Base-by-base conservation (phyloP, 2,888 invertebrate species). In the Furcula furcula region DNA sequence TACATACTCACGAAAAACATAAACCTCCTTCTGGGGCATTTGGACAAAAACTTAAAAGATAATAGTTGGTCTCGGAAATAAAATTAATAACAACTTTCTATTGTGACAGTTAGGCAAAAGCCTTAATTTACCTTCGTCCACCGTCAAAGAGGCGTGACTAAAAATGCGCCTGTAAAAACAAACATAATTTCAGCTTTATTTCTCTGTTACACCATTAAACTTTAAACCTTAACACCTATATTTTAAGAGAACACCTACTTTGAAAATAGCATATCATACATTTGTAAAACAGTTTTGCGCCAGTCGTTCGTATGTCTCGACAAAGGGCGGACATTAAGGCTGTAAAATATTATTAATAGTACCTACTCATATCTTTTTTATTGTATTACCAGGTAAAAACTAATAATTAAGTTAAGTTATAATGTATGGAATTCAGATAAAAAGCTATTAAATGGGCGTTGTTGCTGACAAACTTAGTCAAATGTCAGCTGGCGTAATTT, bases 51-150 rank as follows among this genome's bases (percentile, higher is more conserved):
- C n/a, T n/a, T n/a, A n/a, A n/a, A n/a, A n/a, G n/a, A n/a, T n/a
- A n/a, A 28, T 40, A 55, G 40, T 40, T 42, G 57, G 60, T 65
- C 51, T 56, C 48, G 49, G 39, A 53, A 58, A 57, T 49, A 63
- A 62, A 65, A 38, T 68, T 76, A 72, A 75, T 73, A 70, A 69
- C 52, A 52, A 64, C 70, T 72, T 75, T 71, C 65, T 62, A 64
- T 50, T 66, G 64, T 74, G 79, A 79, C 79, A 79, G 76, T 64
- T 70, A 78, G 73, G 55, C 65, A 46, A 68, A 78, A 59, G 65
- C 64, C 47, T 64, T 71, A 71, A 79, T 81, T 78, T 75, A 52
- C 50, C 50, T 46, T 47, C 54, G 60, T 62, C 55, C 54, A 58
- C 56, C 56, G 55, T 56, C 47, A 58, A 58, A 65, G 41, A 45